Evolutionary conservation across 30 jellyfish, hydroid and myxozoan species (phyloP).

Genomic region (Catostylus mosaicus): DNA sequence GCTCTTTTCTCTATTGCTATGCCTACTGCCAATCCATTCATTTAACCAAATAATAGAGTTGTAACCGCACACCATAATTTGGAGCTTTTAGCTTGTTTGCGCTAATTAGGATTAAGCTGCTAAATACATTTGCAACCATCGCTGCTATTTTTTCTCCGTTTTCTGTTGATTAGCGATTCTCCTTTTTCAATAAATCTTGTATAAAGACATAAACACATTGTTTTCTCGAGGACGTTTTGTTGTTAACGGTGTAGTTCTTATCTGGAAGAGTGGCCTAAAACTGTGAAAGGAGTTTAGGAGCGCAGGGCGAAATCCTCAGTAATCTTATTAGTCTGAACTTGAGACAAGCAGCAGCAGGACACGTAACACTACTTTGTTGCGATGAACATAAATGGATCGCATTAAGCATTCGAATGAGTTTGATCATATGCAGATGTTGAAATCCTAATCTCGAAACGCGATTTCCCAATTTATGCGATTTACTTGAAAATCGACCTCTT

Average conservation of each 20-base stretch:
- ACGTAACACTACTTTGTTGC: constrained; percentile 67
- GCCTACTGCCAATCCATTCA: not conserved
- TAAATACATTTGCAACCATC: constrained; percentile 1
- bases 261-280: constrained; percentile 28
- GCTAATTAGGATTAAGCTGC: constrained; percentile 14
- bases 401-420: constrained; percentile 46
- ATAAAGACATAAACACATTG: not conserved
- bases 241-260: not conserved
- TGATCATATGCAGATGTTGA: constrained; percentile 70
- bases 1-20: no score
- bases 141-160: not conserved
- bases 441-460: constrained; percentile 63
- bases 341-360: constrained; percentile 78
- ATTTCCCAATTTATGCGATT: constrained; percentile 38
- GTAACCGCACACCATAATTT: not conserved
- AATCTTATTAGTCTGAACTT: constrained; percentile 62
- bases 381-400: constrained; percentile 70
- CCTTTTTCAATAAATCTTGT: not conserved
- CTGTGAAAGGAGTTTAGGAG: constrained; percentile 4
- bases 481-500: constrained; percentile 36
- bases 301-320: constrained; percentile 21
- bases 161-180: not conserved
- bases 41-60: not conserved
- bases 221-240: not conserved
- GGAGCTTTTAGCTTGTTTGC: not conserved